Conservation (phyloP, 2,113 vertebrate genomes). For the Zosterops lateralis region DNA sequence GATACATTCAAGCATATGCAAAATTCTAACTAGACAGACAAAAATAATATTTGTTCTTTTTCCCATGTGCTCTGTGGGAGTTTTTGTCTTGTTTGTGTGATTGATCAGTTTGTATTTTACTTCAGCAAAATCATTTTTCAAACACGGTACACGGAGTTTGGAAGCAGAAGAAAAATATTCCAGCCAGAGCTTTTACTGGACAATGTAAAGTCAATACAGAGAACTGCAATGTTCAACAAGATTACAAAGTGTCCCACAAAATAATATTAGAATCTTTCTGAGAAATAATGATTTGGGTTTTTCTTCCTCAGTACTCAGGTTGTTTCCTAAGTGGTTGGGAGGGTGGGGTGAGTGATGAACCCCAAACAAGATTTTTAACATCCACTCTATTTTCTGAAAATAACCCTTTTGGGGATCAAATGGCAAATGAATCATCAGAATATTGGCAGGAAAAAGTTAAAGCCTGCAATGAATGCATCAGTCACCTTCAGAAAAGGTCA, state of each 20-base stretch:
- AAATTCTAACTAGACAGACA: conserved; percentile 69
- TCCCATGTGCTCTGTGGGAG: conserved; percentile 63
- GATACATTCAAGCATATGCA: conserved; percentile 64
- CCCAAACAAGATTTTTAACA: neutral
- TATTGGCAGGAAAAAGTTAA: neutral
- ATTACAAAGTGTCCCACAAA: neutral
- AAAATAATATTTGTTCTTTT: conserved; percentile 68
- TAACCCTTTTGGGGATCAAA: neutral
- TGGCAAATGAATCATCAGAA: neutral
- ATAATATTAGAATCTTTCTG: neutral
- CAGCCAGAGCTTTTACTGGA: neutral
- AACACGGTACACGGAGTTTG: neutral
- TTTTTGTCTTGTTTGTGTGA: conserved; percentile 68
- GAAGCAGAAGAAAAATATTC: conserved; percentile 3
- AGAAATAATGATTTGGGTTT: neutral
- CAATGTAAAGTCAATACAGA: neutral
- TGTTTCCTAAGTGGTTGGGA: neutral
- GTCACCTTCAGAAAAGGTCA: conserved; percentile 9
- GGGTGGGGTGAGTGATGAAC: neutral
- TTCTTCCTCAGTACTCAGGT: neutral
- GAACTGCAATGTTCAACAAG: neutral
- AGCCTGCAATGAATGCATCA: neutral
- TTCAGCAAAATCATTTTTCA: conserved; percentile 61
- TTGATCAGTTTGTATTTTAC: conserved; percentile 64
- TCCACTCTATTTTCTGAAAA: neutral